Conservation (phyloP, 1,140 invertebrate genomes). For the Thalassaphorura encarpata region DNA sequence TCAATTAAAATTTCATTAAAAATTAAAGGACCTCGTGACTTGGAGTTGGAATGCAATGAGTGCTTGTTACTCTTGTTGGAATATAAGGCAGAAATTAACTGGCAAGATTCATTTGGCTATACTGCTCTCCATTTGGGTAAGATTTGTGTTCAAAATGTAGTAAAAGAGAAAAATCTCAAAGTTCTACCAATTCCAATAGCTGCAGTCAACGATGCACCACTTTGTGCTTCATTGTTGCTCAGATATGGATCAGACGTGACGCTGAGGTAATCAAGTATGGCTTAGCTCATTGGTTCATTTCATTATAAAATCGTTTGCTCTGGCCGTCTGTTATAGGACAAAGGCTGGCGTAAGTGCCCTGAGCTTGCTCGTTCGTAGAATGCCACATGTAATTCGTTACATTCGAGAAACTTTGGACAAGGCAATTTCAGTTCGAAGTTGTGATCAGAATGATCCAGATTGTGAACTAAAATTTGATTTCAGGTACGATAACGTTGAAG, state of each 20-base stretch:
- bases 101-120: conserved; percentile 74
- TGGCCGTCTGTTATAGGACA: too few relatives aligned
- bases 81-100: conserved; percentile 62
- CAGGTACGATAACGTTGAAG: conserved; percentile 9
- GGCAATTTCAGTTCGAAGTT: conserved; percentile 61
- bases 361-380: conserved; percentile 69
- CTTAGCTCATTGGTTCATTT: background rate
- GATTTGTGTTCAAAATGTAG: background rate
- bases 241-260: conserved; percentile 7
- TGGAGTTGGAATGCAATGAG: background rate
- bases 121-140: conserved; percentile 72
- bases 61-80: conserved; percentile 36
- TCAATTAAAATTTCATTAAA: background rate
- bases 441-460: conserved; percentile 67
- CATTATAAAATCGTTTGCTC: too few relatives aligned
- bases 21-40: background rate
- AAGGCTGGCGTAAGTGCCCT: conserved; percentile 70
- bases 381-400: conserved; percentile 41
- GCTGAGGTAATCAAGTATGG: background rate
- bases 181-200: conserved; percentile 61
- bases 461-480: conserved; percentile 69
- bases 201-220: conserved; percentile 67
- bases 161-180: background rate
- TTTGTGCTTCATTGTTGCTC: conserved; percentile 51
- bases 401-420: conserved; percentile 53